Evolutionary conservation across 2,888 invertebrate species (phyloP).

Genomic region (Drosophila histrio): DNA sequence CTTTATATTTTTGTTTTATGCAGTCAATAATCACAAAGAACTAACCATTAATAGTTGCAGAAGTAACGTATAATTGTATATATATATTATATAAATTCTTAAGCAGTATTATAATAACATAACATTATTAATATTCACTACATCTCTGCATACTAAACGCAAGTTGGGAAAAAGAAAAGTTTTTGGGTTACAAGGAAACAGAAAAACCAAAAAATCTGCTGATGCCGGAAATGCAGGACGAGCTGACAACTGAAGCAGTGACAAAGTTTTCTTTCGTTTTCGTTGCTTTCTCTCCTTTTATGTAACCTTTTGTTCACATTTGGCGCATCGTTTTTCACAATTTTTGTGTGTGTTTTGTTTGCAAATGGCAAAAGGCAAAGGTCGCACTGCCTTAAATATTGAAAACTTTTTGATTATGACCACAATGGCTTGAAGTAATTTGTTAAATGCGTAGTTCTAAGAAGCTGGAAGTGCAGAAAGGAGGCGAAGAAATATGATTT

Average conservation of each 20-base stretch:
- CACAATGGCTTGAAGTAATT: conserved; percentile 62
- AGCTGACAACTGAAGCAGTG: conserved; percentile 56
- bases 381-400: conserved; percentile 50
- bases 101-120: too few species aligned
- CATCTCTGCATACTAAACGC: too few species aligned
- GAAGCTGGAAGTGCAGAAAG: conserved; percentile 18
- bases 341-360: conserved; percentile 40
- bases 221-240: conserved; percentile 41
- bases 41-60: too few species aligned
- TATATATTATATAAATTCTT: too few species aligned
- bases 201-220: conserved; percentile 15
- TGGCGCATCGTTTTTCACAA: conserved; percentile 58
- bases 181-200: not conserved
- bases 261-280: conserved; percentile 49
- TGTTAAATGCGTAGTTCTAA: conserved; percentile 54
- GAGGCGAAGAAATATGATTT: conserved; percentile 54
- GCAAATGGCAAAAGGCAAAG: conserved; percentile 40
- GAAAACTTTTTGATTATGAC: conserved; percentile 45
- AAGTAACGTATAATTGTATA: too few species aligned
- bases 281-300: conserved; percentile 1
- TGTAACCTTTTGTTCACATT: conserved; percentile 51
- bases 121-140: too few species aligned
- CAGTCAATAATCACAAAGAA: too few species aligned
- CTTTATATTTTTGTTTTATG: too few species aligned
- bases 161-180: not conserved